Base-by-base conservation (phyloP, 2,888 invertebrate genomes). In the Ophion obscuratus region DNA sequence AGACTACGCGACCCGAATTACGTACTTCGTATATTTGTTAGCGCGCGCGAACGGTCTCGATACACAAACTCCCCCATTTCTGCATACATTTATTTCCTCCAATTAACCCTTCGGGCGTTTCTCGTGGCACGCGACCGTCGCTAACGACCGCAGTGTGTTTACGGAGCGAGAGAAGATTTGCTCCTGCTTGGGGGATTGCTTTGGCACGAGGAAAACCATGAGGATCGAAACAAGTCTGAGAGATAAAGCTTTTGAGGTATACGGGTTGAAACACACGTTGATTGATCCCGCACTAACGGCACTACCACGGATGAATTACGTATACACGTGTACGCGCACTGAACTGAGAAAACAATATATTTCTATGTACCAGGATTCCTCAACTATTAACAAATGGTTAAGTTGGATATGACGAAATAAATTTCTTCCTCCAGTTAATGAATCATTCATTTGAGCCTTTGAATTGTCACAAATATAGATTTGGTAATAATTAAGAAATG, bases 81-180 rank as follows among this genome's bases (percentile, higher is more conserved):
- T 86, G 88, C 87, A 87, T 88, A 89, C 89, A 86, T 88, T 91
- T 91, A 92, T 91, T 91, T 91, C 92, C 91, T 93, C 93, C 93
- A 93, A 93, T 93, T 93, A 93, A 93, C 93, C 92, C 92, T 92
- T 92, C 91, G 91, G 91, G 92, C 91, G 90, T 91, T 31, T 71
- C n/a, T 74, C 88, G 90, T 85, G 91, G 88, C 90, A 90, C 91
- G 91, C 90, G 90, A 92, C 92, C 91, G 84, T 88, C 92, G 91
- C 92, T 93, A 92, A 91, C 91, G 92, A 91, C 91, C 91, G 90
- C 89, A 88, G 88, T 91, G 91, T 90, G 91, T 90, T 91, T 92
- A 92, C 89, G 81, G 88, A 83, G 73, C 77, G 80, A 86, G 84
- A 86, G 71, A 73, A 53, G 73, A 59, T 73, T 36, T 36, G 36